Base-by-base conservation (phyloP, 2,113 vertebrate genomes). In the Ictidomys tridecemlineatus region DNA sequence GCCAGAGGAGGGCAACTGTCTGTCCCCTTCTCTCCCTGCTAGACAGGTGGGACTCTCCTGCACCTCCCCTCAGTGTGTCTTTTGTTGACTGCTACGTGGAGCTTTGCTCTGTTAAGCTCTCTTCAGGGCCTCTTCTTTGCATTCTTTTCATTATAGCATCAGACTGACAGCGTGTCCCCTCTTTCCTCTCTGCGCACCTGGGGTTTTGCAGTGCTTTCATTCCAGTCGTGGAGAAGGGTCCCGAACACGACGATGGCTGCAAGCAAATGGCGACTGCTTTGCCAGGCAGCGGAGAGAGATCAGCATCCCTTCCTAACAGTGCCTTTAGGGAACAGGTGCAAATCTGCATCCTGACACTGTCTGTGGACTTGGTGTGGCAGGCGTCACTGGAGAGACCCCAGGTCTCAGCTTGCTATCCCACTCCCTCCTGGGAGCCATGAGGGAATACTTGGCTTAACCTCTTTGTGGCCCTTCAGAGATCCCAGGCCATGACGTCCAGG, bases 221-320 rank as follows among this genome's bases (percentile, higher is more conserved):
- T 67, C 58, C 8, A 77, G 79, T n/a, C 8, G 30, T 53, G 6
- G n/a, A 89, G 58, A 77, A 42, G 30, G 37, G 2, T 67, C 42
- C 78, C 30, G 84, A 69, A 77, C 20, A 13, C 32, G 51, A 61
- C 24, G 45, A n/a, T 56, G 61, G 8, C 37, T 45, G 1, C 83
- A 83, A 37, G 53, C 20, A 26, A 74, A 48, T 37, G 86, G 24
- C 0, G 30, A 63, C 56, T 30, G 17, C 8, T 16, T 45, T 51
- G 56, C 39, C 16, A 42, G 58, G 28, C 22, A 9, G 5, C 8
- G 51, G 37, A 45, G 37, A 34, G 26, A 24, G 48, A 22, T 51
- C 9, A 11, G 10, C 30, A 1, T 34, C 24, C 17, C 3, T 53
- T 73, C n/a, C 4, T 32, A 11, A 32, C 0, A 1, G 12, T 28